Evolutionary conservation across 1,140 invertebrate genomes (phyloP), one percentile per base, ranked within the genome.

Genomic region (Acromyrmex echinatior): DNA sequence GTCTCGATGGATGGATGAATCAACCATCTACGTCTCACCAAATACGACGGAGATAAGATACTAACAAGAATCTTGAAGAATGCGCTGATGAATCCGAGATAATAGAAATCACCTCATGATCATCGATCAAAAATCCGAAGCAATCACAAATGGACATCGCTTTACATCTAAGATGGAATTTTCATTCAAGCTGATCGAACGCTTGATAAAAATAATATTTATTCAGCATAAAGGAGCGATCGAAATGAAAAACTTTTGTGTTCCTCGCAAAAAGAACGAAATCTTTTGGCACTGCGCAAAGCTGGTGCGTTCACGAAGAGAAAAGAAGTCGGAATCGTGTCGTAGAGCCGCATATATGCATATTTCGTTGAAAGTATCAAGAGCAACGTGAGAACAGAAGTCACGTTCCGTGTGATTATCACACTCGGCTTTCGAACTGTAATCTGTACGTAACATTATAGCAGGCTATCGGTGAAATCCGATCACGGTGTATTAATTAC

Each of bases 401-500:
- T 82, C 68, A 68, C 51, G 66, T 81, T 81, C 21, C 51, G 16
- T 1, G 53, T 18, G 39, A 82, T 82, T 82, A 82, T 84, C 56
- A 18, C 70, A 62, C 39, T 21, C 51, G 62, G 12, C 60, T 71
- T 82, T 62, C 78, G 85, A 86, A 31, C 39, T 14, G n/a, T 60
- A 49, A 70, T 51, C 45, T 21, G 58, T 53, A 45, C 51, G 85
- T 86, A 86, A 86, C 88, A 81, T 84, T 76, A 86, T 39, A 28
- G 28, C n/a, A 16, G 62, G 21, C 58, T 74, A 86, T 86, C 80
- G 80, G 31, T 39, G 86, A 86, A 88, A 91, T 88, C 58, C 63
- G 66, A 90, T 88, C 86, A 63, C n/a, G 25, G 28, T 39, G 14
- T 90, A 91, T 90, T 88, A 90, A 91, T 91, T 91, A 90, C 89